Percentiles rank a stretch among this genome's conserved stretches.
Conservation (phyloP, 2,113 vertebrate genomes). For the Alosa alosa region DNA sequence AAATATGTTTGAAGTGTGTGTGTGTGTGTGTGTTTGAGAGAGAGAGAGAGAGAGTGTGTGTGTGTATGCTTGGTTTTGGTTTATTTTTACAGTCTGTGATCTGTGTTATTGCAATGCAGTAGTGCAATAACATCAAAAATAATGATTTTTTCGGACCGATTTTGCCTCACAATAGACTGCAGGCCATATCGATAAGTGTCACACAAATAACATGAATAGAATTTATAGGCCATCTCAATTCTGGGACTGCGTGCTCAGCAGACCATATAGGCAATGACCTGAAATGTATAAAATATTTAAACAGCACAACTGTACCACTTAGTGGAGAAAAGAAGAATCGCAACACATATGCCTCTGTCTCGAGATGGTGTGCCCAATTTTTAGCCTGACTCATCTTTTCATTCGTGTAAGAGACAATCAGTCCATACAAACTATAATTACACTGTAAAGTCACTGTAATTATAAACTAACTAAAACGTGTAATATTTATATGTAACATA, state of each 20-base stretch:
- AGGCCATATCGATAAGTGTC: neutral
- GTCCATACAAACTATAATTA: neutral
- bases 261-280: no score
- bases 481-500: neutral
- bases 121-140: neutral
- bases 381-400: neutral
- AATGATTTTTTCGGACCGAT: neutral
- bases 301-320: neutral
- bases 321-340: neutral
- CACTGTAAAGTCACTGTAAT: neutral
- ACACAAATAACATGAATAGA: no score
- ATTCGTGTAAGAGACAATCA: neutral
- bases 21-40: constrained; percentile 9
- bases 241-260: no score
- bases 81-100: neutral
- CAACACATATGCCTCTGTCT: neutral
- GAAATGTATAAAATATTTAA: neutral
- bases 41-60: neutral
- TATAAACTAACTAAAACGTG: no score
- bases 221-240: no score
- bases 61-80: constrained; percentile 28
- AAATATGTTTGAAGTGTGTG: neutral
- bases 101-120: neutral
- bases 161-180: neutral
- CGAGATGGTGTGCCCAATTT: neutral